phyloP scores from a whole-genome alignment of 2,113 vertebrate genomes.

The Phaethornis superciliosus region DNA sequence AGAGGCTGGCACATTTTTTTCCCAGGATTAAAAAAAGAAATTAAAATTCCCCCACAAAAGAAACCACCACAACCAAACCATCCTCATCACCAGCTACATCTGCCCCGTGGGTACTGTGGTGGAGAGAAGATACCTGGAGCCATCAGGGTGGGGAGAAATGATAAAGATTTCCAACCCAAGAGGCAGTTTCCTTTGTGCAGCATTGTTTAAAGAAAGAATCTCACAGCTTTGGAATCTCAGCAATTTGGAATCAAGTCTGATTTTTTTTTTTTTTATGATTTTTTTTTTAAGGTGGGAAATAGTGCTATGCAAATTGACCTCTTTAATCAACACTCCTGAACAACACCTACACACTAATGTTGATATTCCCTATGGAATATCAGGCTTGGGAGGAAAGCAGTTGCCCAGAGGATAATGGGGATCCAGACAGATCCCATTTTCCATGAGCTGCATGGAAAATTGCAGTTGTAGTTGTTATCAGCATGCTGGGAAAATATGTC shows the following conservation, averaged over 20 bases:
- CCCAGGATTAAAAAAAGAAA: neutral
- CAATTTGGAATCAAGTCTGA: neutral
- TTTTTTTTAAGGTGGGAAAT: neutral
- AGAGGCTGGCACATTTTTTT: neutral
- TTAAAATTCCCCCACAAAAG: neutral
- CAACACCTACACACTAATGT: neutral
- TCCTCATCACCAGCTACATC: neutral
- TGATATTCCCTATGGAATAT: neutral
- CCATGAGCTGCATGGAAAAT: neutral
- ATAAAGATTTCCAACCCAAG: neutral
- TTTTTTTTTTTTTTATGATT: too few species aligned
- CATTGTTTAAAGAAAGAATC: neutral
- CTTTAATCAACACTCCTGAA: neutral
- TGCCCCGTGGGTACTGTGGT: neutral
- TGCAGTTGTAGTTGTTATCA: neutral
- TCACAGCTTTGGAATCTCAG: neutral
- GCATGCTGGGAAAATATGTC: neutral
- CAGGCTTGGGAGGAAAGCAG: neutral
- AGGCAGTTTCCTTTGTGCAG: neutral
- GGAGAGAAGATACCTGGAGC: neutral
- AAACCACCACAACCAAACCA: neutral
- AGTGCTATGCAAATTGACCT: neutral
- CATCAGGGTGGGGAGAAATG: neutral
- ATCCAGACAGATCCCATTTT: neutral
- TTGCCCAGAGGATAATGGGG: neutral